phyloP scores from a whole-genome alignment of 2,888 invertebrate species.

The Alviniconcha strummeri region DNA sequence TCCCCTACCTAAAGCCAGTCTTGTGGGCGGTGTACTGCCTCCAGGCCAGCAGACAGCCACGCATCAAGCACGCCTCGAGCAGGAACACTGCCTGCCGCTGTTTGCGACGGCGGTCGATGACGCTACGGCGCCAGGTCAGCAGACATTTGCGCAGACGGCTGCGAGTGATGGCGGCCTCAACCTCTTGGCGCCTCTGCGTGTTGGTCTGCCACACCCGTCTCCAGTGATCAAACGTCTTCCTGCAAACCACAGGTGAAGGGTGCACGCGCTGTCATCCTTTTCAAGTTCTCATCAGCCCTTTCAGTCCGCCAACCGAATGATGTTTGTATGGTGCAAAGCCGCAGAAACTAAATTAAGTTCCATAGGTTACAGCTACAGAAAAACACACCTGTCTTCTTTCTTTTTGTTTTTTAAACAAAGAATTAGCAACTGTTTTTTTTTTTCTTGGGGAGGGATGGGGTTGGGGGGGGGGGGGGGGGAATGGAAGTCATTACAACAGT shows the following conservation, averaged over 20 bases:
- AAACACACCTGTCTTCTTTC: no score
- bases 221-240: conserved; percentile 55
- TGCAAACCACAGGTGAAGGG: conserved; percentile 32
- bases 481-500: no score
- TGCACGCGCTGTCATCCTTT: no score
- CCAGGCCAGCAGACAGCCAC: conserved; percentile 52
- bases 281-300: no score
- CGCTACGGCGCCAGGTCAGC: conserved; percentile 53
- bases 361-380: no score
- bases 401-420: no score
- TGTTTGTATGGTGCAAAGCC: no score
- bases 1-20: conserved; percentile 51
- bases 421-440: no score
- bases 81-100: conserved; percentile 51
- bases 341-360: no score
- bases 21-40: conserved; percentile 48
- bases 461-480: no score
- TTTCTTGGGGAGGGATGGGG: no score
- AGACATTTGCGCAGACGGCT: conserved; percentile 50
- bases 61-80: conserved; percentile 56
- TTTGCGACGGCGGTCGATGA: conserved; percentile 46
- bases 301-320: no score
- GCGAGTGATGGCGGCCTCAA: conserved; percentile 46
- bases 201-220: conserved; percentile 45
- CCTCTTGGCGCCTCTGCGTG: conserved; percentile 45